These are phyloP conservation scores for Empidonax alnorum DNA, from an alignment of 2,113 vertebrate species.

Conservation along the genomic window DNA sequence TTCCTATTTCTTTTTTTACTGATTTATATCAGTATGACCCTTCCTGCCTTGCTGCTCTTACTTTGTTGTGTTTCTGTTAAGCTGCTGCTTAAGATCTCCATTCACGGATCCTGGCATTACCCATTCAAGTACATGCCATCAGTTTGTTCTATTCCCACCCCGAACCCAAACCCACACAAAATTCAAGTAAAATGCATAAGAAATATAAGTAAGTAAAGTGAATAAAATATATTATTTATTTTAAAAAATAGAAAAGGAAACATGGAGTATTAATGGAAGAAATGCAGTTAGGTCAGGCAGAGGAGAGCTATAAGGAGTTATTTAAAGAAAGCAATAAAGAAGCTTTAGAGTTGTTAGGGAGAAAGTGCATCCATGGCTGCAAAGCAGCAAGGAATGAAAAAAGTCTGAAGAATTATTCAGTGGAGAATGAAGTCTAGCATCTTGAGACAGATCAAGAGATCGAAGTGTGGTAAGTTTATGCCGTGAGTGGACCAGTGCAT, in stretches of 20 bases:
- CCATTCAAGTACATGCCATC: background rate
- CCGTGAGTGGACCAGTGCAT: background rate
- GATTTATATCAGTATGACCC: background rate
- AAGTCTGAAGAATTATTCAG: background rate
- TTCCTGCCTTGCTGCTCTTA: background rate
- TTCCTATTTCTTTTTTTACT: background rate
- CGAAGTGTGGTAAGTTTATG: background rate
- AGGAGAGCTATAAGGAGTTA: background rate
- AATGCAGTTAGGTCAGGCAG: background rate
- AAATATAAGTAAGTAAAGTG: background rate
- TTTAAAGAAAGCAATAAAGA: background rate
- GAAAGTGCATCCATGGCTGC: background rate
- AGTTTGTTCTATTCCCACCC: accelerated
- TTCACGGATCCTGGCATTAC: background rate
- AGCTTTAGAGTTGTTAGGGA: background rate
- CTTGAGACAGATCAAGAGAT: background rate
- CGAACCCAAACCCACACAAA: background rate
- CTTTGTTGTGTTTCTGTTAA: background rate
- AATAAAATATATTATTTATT: background rate
- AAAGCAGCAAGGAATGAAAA: background rate
- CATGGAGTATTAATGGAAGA: background rate
- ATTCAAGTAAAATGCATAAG: background rate
- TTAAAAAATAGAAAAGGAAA: background rate
- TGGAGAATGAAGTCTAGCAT: background rate
- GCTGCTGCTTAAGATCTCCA: background rate